phyloP scores from a whole-genome alignment of 2,113 vertebrate species.

The Emydocephalus ijimae region DNA sequence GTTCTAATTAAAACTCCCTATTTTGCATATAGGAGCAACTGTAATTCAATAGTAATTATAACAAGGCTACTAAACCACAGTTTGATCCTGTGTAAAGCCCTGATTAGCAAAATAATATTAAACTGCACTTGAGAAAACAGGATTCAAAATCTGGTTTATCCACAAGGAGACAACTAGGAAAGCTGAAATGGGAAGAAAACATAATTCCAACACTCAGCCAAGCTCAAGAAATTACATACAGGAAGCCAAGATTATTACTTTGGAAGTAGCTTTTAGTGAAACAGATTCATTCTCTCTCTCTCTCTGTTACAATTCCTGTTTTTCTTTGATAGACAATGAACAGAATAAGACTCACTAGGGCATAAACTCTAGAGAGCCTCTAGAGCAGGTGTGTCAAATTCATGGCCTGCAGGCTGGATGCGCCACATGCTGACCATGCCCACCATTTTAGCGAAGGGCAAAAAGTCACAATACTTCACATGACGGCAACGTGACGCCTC shows the following conservation, averaged over 20 bases:
- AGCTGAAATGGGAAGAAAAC: background rate
- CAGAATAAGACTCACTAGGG: background rate
- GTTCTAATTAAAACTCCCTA: background rate
- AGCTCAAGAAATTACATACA: background rate
- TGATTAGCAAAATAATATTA: background rate
- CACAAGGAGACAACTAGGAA: background rate
- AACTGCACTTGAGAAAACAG: background rate
- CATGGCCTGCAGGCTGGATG: no score
- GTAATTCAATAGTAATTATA: background rate
- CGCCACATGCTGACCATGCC: no score
- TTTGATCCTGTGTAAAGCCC: background rate
- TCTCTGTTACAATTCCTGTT: background rate
- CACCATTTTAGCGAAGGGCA: no score
- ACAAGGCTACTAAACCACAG: background rate
- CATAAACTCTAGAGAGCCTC: background rate
- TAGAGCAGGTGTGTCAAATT: no score
- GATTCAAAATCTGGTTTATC: background rate
- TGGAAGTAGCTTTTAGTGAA: background rate
- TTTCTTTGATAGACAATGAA: background rate
- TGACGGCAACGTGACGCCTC: no score
- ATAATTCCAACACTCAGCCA: background rate
- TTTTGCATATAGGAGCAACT: background rate
- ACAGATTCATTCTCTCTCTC: background rate
- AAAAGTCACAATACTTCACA: no score
- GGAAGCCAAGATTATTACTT: background rate